phyloP scores from a whole-genome alignment of 1,140 invertebrate species.

The Drosophila biarmipes region DNA sequence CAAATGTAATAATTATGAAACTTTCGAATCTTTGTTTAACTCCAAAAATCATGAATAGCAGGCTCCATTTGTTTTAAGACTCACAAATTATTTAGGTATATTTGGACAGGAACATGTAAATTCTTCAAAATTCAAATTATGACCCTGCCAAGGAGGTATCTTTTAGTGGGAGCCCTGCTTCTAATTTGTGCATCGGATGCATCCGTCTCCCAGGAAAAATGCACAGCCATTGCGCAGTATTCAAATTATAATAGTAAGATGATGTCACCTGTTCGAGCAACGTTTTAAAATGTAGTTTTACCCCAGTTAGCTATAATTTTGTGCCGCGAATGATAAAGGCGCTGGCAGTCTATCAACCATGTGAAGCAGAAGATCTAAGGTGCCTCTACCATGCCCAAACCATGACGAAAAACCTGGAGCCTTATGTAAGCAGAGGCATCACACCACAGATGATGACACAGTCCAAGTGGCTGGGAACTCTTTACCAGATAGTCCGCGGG shows the following conservation, averaged over 20 bases:
- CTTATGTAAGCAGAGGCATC: background rate
- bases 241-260: background rate
- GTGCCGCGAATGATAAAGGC: background rate
- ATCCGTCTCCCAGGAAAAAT: background rate
- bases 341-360: background rate
- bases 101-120: conserved; percentile 16
- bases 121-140: background rate
- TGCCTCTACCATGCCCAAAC: background rate
- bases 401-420: background rate
- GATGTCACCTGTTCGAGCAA: background rate
- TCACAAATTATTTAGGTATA: background rate
- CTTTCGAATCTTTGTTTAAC: background rate
- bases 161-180: conserved; percentile 5
- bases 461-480: background rate
- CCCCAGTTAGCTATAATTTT: background rate
- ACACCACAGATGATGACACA: background rate
- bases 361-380: background rate
- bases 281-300: background rate
- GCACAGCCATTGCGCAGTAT: background rate
- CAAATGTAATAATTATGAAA: too few relatives aligned
- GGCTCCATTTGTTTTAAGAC: conserved; percentile 15
- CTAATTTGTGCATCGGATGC: background rate
- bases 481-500: background rate
- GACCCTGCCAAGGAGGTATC: background rate
- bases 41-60: background rate